These are phyloP conservation scores for Neoaliturus tenellus DNA, from an alignment of 2,888 invertebrate genomes.

Conservation along the genomic window DNA sequence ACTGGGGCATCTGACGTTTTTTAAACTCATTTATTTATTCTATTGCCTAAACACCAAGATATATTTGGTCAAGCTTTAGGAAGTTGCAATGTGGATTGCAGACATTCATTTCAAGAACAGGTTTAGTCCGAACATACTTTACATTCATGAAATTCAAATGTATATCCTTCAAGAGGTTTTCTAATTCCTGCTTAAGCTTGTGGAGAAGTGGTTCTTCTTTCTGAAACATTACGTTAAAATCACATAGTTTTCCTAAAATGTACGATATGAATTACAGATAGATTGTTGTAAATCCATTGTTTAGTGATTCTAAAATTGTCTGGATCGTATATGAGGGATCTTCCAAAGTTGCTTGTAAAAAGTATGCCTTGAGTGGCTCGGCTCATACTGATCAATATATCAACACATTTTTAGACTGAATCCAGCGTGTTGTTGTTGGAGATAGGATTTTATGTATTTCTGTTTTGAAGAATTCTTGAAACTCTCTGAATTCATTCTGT, in stretches of 20 bases:
- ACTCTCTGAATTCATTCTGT: background rate
- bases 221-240: background rate
- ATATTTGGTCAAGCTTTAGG: constrained; percentile 2
- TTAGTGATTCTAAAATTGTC: background rate
- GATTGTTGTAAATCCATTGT: constrained; percentile 3
- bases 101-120: background rate
- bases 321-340: background rate
- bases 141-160: background rate
- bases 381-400: background rate
- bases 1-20: background rate
- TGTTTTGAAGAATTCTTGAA: constrained; percentile 27
- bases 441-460: constrained; percentile 32
- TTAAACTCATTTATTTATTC: background rate
- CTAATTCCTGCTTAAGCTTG: background rate
- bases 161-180: background rate
- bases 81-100: background rate
- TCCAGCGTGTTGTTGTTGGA: constrained; percentile 15
- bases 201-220: background rate
- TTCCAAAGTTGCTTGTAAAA: constrained; percentile 9
- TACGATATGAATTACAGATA: background rate
- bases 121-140: background rate
- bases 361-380: background rate
- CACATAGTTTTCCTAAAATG: constrained; percentile 1
- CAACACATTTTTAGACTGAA: background rate
- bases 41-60: background rate